These are phyloP conservation scores for Pygmarrhopalites habei DNA, from an alignment of 1,140 invertebrate genomes.

Conservation along the genomic window DNA sequence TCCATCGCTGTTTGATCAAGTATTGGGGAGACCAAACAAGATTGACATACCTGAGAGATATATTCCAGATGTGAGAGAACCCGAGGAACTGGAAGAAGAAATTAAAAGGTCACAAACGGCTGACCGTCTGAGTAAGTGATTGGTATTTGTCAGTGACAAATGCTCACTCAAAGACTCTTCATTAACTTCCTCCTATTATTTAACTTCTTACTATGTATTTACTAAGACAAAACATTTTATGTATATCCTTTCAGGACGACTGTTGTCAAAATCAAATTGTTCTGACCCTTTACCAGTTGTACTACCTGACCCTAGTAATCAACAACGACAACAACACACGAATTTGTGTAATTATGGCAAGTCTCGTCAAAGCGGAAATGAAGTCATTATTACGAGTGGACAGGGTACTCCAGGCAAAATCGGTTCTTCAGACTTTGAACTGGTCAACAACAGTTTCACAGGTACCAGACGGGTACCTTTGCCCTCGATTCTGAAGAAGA, in stretches of 20 bases:
- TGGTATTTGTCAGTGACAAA: no score
- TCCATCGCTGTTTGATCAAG: conserved; percentile 32
- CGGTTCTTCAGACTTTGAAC: not conserved
- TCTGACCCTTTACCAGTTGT: conserved; percentile 16
- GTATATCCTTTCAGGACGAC: no score
- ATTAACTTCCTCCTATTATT: no score
- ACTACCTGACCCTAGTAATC: conserved; percentile 8
- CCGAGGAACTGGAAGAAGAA: conserved; percentile 28
- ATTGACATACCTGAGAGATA: conserved; percentile 37
- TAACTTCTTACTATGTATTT: no score
- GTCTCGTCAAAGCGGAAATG: not conserved
- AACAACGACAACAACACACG: not conserved
- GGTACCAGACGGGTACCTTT: not conserved
- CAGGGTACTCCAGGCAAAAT: no score
- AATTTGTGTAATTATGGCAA: not conserved
- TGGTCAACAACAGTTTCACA: not conserved
- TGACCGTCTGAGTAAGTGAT: conserved; percentile 34
- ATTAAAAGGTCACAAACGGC: conserved; percentile 33
- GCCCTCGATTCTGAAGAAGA: not conserved
- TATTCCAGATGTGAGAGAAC: conserved; percentile 31
- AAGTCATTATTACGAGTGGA: no score
- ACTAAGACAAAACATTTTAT: no score
- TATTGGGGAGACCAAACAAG: conserved; percentile 34
- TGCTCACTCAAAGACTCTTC: no score
- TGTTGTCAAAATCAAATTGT: conserved; percentile 28